Base-by-base conservation (phyloP, 2,797 vertebrate species). In the Siniperca scherzeri region DNA sequence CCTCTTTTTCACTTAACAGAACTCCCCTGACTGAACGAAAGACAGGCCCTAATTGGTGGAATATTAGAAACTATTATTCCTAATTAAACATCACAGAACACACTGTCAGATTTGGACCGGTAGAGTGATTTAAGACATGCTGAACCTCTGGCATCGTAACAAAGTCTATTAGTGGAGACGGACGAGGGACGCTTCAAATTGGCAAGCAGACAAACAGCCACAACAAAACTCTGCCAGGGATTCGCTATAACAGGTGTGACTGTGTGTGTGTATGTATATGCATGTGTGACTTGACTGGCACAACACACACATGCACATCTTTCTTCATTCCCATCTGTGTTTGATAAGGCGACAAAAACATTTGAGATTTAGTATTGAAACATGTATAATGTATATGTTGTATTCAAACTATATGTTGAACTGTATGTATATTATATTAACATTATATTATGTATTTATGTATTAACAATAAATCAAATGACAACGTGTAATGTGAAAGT, bases 71-170 rank as follows among this genome's bases (percentile, higher is more conserved):
- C 92, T 94, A 95, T 96, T 96, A 96, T 94, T 95, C 87, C 93
- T 96, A 95, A 96, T 96, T 95, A 95, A 95, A 94, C 94, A 95
- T 95, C 94, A 95, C 91, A 95, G 93, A 95, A 93, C 89, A 79
- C 88, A 81, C 86, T 92, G 93, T 94, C 94, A 90, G 89, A 92
- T 89, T 92, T 87, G 92, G 93, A 94, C 87, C 76, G 85, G 91
- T 84, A 55, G 78, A 92, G 87, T 90, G 88, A 93, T 95, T 95
- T 93, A 94, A 95, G 92, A 94, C 72, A 82, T 65, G 78, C 90
- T 88, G 90, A 95, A 95, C 93, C 88, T 93, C 92, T 96, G 95
- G 95, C 95, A 93, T 82, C 68, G 65, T 70, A 89, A 94, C 93
- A 95, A 93, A 93, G 93, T 94, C 91, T 91, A 90, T 95, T 92